A percentile compares a stretch with the other conserved stretches of the same genome.
phyloP scores from a whole-genome alignment of 2,113 vertebrate species.

The Laterallus jamaicensis region DNA sequence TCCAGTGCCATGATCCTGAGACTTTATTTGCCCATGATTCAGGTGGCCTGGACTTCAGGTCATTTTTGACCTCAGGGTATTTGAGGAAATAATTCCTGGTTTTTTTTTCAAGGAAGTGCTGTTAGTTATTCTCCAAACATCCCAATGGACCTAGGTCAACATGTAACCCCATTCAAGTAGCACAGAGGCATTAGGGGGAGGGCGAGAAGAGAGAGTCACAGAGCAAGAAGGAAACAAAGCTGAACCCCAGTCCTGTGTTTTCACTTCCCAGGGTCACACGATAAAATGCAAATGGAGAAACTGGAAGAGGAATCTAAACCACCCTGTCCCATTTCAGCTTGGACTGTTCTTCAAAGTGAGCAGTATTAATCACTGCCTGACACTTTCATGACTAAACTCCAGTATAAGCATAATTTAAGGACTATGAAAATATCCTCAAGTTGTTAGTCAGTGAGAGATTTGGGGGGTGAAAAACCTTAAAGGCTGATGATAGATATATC shows the following conservation, averaged over 20 bases:
- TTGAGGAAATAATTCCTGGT: not conserved
- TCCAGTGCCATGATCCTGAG: not conserved
- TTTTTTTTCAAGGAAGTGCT: not conserved
- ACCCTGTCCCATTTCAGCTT: not conserved
- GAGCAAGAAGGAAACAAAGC: not conserved
- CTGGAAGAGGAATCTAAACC: not conserved
- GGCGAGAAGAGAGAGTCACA: not conserved
- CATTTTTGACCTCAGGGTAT: not conserved
- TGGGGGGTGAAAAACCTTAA: not conserved
- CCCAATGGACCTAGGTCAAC: not conserved
- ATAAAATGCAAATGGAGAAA: not conserved
- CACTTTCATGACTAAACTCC: conserved; percentile 9
- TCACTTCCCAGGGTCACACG: not conserved
- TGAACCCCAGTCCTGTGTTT: not conserved
- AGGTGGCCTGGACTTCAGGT: not conserved
- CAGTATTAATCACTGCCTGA: not conserved
- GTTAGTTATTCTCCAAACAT: not conserved
- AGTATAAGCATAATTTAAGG: not conserved
- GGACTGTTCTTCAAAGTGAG: not conserved
- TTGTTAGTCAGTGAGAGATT: not conserved
- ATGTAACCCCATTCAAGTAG: not conserved
- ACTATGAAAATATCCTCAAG: not conserved
- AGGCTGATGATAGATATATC: not conserved
- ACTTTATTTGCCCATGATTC: not conserved
- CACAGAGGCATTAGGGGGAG: not conserved